phyloP scores from a whole-genome alignment of 2,797 vertebrate genomes.

The Synaphobranchus kaupii region DNA sequence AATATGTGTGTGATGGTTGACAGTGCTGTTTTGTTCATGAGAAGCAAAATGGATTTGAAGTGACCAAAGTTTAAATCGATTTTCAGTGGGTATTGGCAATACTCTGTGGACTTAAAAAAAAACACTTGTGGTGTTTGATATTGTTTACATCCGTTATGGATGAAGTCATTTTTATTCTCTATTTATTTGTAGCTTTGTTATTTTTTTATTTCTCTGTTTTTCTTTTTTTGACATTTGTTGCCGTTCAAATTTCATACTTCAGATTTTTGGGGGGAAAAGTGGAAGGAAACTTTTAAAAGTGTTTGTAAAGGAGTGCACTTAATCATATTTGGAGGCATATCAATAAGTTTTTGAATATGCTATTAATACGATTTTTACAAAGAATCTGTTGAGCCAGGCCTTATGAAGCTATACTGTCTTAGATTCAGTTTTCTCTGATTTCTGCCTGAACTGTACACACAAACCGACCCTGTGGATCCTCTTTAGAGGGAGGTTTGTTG shows the following conservation, averaged over 20 bases:
- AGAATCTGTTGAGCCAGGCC: slow-evolving; percentile 34
- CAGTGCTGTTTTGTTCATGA: slow-evolving; percentile 22
- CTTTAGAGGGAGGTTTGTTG: neutral
- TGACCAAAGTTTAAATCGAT: neutral
- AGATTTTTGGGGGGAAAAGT: slow-evolving; percentile 52
- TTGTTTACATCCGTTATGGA: slow-evolving; percentile 56
- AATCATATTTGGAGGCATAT: slow-evolving; percentile 12
- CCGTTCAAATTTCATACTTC: slow-evolving; percentile 45
- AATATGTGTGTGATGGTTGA: slow-evolving; percentile 42
- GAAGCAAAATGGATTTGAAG: neutral
- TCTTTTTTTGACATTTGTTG: slow-evolving; percentile 41
- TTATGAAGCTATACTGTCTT: slow-evolving; percentile 29
- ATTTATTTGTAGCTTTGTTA: slow-evolving; percentile 48
- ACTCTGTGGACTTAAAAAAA: slow-evolving; percentile 39
- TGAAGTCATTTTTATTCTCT: slow-evolving; percentile 51
- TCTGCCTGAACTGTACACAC: slow-evolving; percentile 39
- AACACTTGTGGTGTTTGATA: slow-evolving; percentile 54
- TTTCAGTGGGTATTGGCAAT: slow-evolving; percentile 15
- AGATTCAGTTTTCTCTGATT: slow-evolving; percentile 24
- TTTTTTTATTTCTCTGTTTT: slow-evolving; percentile 34
- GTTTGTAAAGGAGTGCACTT: slow-evolving; percentile 49
- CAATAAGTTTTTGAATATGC: slow-evolving; percentile 47
- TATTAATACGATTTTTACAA: slow-evolving; percentile 32
- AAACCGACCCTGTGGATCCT: slow-evolving; percentile 28
- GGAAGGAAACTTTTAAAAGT: slow-evolving; percentile 43